Percentiles rank a stretch among this genome's conserved stretches.
Conservation (phyloP, 2,888 invertebrate genomes). For the Xestobium rufovillosum region DNA sequence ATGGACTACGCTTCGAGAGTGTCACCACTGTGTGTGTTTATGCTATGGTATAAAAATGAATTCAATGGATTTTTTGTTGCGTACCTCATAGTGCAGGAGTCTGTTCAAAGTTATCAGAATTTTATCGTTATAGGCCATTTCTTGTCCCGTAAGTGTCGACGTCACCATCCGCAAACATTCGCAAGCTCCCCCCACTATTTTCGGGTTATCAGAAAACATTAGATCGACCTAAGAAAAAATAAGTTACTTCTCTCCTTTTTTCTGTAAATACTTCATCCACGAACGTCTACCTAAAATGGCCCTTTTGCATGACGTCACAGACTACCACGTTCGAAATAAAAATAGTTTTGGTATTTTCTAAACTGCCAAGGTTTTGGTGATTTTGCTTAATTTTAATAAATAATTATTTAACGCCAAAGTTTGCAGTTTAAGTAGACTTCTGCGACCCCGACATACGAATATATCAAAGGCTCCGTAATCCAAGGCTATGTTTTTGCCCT, state of each 20-base stretch:
- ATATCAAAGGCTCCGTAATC: conserved; percentile 36
- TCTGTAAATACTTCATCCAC: too few relatives aligned
- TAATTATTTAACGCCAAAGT: neutral
- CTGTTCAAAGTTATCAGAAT: conserved; percentile 33
- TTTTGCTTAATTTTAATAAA: too few relatives aligned
- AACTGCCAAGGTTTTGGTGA: too few relatives aligned
- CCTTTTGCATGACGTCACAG: too few relatives aligned
- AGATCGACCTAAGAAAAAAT: conserved; percentile 25
- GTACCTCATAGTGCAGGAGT: conserved; percentile 36
- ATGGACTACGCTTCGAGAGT: too few relatives aligned
- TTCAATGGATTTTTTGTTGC: too few relatives aligned
- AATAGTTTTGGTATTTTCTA: too few relatives aligned
- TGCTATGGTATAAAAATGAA: too few relatives aligned
- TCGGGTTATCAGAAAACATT: conserved; percentile 29
- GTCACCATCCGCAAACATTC: conserved; percentile 36
- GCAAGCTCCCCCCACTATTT: conserved; percentile 31
- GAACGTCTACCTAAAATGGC: too few relatives aligned
- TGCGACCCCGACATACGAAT: conserved; percentile 27
- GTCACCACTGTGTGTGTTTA: too few relatives aligned
- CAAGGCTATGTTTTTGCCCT: conserved; percentile 38
- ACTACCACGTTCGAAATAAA: too few relatives aligned
- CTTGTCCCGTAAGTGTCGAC: conserved; percentile 35
- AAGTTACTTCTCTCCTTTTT: too few relatives aligned
- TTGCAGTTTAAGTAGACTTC: conserved; percentile 3
- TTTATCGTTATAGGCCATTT: conserved; percentile 35